Evolutionary conservation across 2,113 vertebrate genomes (phyloP).

Genomic region (Lonchura striata): DNA sequence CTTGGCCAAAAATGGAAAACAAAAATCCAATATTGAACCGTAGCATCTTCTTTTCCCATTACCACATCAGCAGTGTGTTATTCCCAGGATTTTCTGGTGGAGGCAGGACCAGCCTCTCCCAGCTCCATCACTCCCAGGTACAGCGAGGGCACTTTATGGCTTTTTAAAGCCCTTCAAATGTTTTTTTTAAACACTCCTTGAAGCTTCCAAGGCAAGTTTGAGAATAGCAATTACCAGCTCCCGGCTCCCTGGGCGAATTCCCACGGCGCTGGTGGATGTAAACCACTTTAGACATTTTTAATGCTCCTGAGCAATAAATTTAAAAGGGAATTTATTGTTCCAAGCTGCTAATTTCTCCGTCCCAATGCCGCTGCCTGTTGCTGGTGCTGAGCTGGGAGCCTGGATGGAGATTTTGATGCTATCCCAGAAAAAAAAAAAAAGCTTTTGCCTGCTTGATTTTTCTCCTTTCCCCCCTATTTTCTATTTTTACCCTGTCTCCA

Average conservation of each 20-base stretch:
- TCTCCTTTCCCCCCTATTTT: accelerated
- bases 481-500: neutral
- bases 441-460: neutral
- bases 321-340: slow-evolving; percentile 30
- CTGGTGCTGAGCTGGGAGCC: neutral
- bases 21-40: neutral
- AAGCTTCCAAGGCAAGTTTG: slow-evolving; percentile 68
- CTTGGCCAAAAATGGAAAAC: neutral
- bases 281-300: slow-evolving; percentile 74
- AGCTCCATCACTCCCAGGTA: slow-evolving; percentile 61
- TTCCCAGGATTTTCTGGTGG: neutral
- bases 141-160: slow-evolving; percentile 60
- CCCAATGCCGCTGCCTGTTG: neutral
- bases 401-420: neutral
- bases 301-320: slow-evolving; percentile 66
- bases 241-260: slow-evolving; percentile 71
- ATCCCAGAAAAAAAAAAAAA: neutral
- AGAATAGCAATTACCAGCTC: slow-evolving; percentile 72
- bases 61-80: accelerated
- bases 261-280: slow-evolving; percentile 60
- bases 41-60: accelerated
- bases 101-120: neutral
- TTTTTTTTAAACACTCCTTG: slow-evolving; percentile 59
- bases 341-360: neutral
- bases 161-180: slow-evolving; percentile 72